A percentile compares a stretch with the other conserved stretches of the same genome.
phyloP scores from a whole-genome alignment of 1,140 invertebrate genomes.

The Anoplophora glabripennis region DNA sequence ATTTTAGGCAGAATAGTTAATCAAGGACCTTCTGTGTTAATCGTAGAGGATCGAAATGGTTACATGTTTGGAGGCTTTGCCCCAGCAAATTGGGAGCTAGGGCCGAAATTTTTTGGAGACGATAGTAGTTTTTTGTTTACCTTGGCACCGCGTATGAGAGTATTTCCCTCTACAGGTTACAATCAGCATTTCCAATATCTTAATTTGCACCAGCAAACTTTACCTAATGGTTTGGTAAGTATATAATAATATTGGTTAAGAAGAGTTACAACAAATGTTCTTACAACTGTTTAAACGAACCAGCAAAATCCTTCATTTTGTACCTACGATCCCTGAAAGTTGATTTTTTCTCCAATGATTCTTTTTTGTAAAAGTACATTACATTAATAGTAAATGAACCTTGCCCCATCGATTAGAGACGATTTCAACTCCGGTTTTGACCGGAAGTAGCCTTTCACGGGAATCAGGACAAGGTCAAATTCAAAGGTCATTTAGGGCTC shows the following conservation, averaged over 20 bases:
- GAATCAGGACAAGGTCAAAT: too few relatives aligned
- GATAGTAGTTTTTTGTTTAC: slow-evolving; percentile 79
- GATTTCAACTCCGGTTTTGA: too few relatives aligned
- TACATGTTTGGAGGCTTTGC: slow-evolving; percentile 88
- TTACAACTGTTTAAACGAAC: not conserved
- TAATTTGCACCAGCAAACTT: slow-evolving; percentile 83
- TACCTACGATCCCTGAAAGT: too few relatives aligned
- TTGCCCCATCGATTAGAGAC: too few relatives aligned
- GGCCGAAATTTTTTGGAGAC: slow-evolving; percentile 70
- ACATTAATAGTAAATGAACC: too few relatives aligned
- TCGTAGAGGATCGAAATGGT: slow-evolving; percentile 76
- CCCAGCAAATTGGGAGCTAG: slow-evolving; percentile 67
- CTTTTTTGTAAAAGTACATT: too few relatives aligned
- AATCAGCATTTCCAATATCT: slow-evolving; percentile 90
- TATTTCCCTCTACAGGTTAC: slow-evolving; percentile 74
- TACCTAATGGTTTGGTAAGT: slow-evolving; percentile 86
- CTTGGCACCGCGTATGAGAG: slow-evolving; percentile 71
- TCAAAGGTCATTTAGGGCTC: too few relatives aligned
- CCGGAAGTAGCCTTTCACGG: too few relatives aligned
- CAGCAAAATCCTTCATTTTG: too few relatives aligned
- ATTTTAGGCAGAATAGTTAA: slow-evolving; percentile 65
- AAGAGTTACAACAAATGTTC: too few relatives aligned
- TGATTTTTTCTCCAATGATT: too few relatives aligned
- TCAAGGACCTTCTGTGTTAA: slow-evolving; percentile 73
- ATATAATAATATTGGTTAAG: slow-evolving; percentile 2